A percentile compares a stretch with the other conserved stretches of the same genome.
Conservation (phyloP, 2,797 vertebrate species). For the Tamandua tetradactyla region DNA sequence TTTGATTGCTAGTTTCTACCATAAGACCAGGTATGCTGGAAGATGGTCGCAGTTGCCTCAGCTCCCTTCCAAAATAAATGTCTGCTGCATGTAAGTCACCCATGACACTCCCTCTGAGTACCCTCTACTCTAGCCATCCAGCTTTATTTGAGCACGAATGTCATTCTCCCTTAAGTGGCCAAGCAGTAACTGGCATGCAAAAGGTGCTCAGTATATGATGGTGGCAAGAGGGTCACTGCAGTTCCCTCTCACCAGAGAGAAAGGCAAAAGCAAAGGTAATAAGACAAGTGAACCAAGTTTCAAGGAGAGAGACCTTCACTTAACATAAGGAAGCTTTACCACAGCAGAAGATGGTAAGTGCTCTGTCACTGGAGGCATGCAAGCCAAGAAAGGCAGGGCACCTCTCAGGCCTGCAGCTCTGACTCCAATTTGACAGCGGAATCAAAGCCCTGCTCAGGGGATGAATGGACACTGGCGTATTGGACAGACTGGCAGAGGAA, state of each 20-base stretch:
- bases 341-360: constrained; percentile 53
- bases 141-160: constrained; percentile 53
- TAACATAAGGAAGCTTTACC: constrained; percentile 46
- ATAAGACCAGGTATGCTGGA: neutral
- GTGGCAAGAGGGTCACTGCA: constrained; percentile 59
- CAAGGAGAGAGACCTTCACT: constrained; percentile 20
- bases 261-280: constrained; percentile 54
- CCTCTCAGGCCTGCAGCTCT: constrained; percentile 69
- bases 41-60: neutral
- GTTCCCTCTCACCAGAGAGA: constrained; percentile 36
- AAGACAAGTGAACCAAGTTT: constrained; percentile 58
- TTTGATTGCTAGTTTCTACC: constrained; percentile 17
- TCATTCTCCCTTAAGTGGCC: constrained; percentile 36
- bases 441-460: constrained; percentile 37
- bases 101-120: neutral
- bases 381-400: constrained; percentile 68
- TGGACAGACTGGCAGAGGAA: constrained; percentile 7
- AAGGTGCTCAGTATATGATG: constrained; percentile 42
- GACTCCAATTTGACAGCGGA: constrained; percentile 68
- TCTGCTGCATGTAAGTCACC: constrained; percentile 35
- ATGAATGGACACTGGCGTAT: constrained; percentile 61
- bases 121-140: neutral
- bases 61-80: constrained; percentile 20
- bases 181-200: constrained; percentile 48
- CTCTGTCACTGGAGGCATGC: constrained; percentile 68